Evolutionary conservation across 2,888 invertebrate species (phyloP).

Genomic region (Ceratothoa steindachneri): DNA sequence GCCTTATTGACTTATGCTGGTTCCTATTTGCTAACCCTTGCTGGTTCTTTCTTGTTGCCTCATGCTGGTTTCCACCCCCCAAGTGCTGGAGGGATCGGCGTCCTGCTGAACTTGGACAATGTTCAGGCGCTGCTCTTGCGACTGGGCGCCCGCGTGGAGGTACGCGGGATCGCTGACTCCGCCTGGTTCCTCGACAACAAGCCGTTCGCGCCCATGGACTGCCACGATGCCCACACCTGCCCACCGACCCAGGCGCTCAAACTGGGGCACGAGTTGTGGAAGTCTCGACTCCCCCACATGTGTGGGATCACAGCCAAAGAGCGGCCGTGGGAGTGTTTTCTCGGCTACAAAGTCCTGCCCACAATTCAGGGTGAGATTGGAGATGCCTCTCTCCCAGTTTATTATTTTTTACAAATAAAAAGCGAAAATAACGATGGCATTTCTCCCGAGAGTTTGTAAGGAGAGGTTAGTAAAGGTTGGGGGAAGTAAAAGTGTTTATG

Average conservation of each 20-base stretch:
- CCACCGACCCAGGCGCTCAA: constrained; percentile 59
- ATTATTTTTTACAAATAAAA: too few species aligned
- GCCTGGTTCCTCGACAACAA: constrained; percentile 87
- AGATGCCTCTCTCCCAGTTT: too few species aligned
- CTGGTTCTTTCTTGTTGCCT: too few species aligned
- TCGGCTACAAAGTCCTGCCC: constrained; percentile 82
- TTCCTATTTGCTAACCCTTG: too few species aligned
- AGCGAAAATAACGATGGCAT: too few species aligned
- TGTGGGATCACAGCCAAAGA: constrained; percentile 48
- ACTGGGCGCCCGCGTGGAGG: constrained; percentile 55
- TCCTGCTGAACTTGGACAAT: constrained; percentile 81
- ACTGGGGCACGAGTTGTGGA: constrained; percentile 51
- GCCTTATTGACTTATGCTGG: too few species aligned
- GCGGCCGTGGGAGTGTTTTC: constrained; percentile 88
- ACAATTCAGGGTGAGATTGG: constrained; percentile 67
- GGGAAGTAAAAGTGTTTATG: too few species aligned
- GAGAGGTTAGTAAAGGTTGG: too few species aligned
- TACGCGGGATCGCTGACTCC: constrained; percentile 83
- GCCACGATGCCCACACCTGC: constrained; percentile 52
- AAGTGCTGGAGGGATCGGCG: constrained; percentile 83
- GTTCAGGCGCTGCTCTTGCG: constrained; percentile 65
- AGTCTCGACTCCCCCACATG: constrained; percentile 19
- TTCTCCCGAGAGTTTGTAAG: too few species aligned
- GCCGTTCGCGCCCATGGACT: constrained; percentile 60
- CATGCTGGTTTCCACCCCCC: background rate